Evolutionary conservation across 2,797 vertebrate genomes (phyloP).

Genomic region (Hyperoplus lanceolatus): DNA sequence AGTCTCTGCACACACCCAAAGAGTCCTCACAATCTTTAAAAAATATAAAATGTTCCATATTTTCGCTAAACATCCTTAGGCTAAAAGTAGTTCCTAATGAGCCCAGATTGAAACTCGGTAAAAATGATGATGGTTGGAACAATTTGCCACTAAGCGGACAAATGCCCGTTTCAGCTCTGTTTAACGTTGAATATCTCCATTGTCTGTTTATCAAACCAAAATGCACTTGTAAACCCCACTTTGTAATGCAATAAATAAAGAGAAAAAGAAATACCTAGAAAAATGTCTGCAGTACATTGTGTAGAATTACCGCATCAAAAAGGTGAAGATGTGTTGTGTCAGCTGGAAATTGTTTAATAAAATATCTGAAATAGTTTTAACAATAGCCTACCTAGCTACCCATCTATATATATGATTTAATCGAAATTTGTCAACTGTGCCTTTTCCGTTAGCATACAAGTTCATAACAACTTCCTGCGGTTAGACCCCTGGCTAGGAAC

Average conservation of each 20-base stretch:
- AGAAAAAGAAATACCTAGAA: not conserved
- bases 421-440: too few relatives aligned
- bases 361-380: not conserved
- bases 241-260: not conserved
- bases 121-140: not conserved
- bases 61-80: not conserved
- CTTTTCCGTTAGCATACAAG: not conserved
- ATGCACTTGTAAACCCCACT: too few relatives aligned
- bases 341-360: not conserved
- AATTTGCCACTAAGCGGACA: not conserved
- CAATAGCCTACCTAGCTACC: not conserved
- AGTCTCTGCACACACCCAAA: slow-evolving; percentile 9
- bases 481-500: not conserved
- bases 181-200: too few relatives aligned
- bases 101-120: too few relatives aligned
- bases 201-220: too few relatives aligned
- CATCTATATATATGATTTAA: too few relatives aligned
- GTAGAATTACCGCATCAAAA: not conserved
- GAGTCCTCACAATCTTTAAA: not conserved
- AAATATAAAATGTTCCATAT: not conserved
- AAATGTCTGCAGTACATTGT: not conserved
- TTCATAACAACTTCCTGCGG: not conserved
- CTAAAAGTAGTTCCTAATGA: not conserved
- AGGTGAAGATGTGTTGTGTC: too few relatives aligned
- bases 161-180: too few relatives aligned